Evolutionary conservation across 2,113 vertebrate species (phyloP), one percentile per base, ranked within the genome.

Genomic region (Fregata magnificens): DNA sequence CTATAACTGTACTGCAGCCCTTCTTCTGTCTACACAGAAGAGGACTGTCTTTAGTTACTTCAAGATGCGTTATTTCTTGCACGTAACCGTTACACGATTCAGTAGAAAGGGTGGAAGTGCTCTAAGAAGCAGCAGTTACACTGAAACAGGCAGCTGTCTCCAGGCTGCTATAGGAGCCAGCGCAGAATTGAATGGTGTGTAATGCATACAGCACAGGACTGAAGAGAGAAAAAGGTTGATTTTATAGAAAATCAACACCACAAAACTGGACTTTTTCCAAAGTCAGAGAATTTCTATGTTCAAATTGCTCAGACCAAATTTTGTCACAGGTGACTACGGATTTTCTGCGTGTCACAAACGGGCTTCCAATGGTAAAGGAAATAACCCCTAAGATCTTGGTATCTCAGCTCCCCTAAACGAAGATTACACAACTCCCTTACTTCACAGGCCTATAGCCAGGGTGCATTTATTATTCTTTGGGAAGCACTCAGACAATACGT

Each of bases 161-260:
- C 76, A 70, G 82, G 40, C 82, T 78, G 63, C 69, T 50, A 3
- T 1, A 40, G 55, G 9, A 70, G 70, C 18, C 73, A 49, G 67
- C 2, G 21, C 32, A 22, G 45, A 65, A 28, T 36, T 9, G 85
- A 65, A 10, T 0, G 14, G 26, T 17, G 28, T 17, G 45, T 13
- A 34, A n/a, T 5, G 38, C 59, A 53, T 3, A 7, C 0, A 5
- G 56, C 32, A 69, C 13, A 28, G 49, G 36, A 14, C 0, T 17
- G 29, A 72, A 45, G 29, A 32, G 44, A 80, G 29, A 40, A 56
- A 31, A 36, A 55, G 12, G 28, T 1, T 8, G n/a, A 40, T 10
- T 63, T 80, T 66, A 17, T 1, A 71, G n/a, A 61, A 71, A 72
- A 77, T 7, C 26, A n/a, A 5, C n/a, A 28, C 55, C 8, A 5